Percentiles rank a stretch among this genome's conserved stretches.
Evolutionary conservation across 2,797 vertebrate species (phyloP).

Genomic region (Melopsittacus undulatus): DNA sequence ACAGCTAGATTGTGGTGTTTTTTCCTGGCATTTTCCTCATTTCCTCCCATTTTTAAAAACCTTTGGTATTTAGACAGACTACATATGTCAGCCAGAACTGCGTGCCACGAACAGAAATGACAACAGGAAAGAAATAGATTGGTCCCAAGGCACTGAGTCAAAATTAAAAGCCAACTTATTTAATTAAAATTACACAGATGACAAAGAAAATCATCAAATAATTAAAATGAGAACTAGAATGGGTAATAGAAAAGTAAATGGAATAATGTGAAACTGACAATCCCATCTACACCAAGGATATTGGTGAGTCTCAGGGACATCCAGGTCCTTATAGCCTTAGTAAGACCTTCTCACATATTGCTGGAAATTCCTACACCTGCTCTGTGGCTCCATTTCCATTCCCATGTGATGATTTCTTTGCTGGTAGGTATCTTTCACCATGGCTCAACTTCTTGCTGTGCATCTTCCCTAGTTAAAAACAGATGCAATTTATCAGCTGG

Average conservation of each 20-base stretch:
- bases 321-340: background rate
- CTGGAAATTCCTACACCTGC: background rate
- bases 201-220: background rate
- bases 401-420: background rate
- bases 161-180: slow-evolving; percentile 24
- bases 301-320: background rate
- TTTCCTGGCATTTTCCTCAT: background rate
- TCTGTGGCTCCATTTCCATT: background rate
- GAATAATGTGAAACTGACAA: background rate
- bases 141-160: background rate
- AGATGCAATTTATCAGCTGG: background rate
- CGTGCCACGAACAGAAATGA: slow-evolving; percentile 16
- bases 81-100: slow-evolving; percentile 22
- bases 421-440: background rate
- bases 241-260: background rate
- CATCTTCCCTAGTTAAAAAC: background rate
- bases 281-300: background rate
- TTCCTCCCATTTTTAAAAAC: background rate
- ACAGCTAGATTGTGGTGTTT: background rate
- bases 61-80: slow-evolving; percentile 37
- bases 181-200: slow-evolving; percentile 15
- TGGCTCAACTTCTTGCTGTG: background rate
- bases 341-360: background rate
- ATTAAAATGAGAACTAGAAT: background rate
- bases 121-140: slow-evolving; percentile 13